Base-by-base conservation (phyloP, 2,888 invertebrate species). In the Spatulosminthurus flaviceps region DNA sequence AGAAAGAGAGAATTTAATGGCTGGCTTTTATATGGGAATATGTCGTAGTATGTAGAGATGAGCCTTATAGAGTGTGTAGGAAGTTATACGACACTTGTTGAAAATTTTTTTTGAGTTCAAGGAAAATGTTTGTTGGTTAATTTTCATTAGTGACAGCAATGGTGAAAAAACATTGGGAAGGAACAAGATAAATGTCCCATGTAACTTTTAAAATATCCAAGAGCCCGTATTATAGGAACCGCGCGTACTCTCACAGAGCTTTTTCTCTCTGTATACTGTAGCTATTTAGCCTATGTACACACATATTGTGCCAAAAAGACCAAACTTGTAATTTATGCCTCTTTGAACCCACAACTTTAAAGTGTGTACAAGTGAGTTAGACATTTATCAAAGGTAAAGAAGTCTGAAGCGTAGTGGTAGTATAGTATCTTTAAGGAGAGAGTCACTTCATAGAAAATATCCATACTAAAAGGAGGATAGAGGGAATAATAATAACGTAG, bases 41-140 rank as follows among this genome's bases (percentile, higher is more conserved):
- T 64, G 19, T 64, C 11, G 19, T 9, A 64, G 22, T 1, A 21
- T 21, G 26, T 21, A 19, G 9, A 34, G 34, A 34, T 9, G n/a
- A 34, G 34, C 4, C 34, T 34, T 34, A 9, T 34, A 34, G 34
- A n/a, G n/a, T n/a, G n/a, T n/a, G n/a, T n/a, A n/a, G n/a, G n/a
- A n/a, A n/a, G n/a, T n/a, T n/a, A n/a, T n/a, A n/a, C n/a, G 24
- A 64, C 21, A 64, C 64, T 64, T 64, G 64, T 64, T 64, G 64
- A 64, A 64, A 64, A 11, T 22, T 26, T n/a, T n/a, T n/a, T n/a
- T 24, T 22, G 64, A 22, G 64, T 64, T 64, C 64, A 64, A 21
- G 64, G 64, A 26, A 26, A 22, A 24, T 13, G 64, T 64, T 64
- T 64, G 64, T 64, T 64, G 64, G 64, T 64, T 64, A 64, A 64